Percentiles rank a stretch among this genome's conserved stretches.
phyloP scores from a whole-genome alignment of 1,140 invertebrate genomes.

The Drosophila subpulchrella region DNA sequence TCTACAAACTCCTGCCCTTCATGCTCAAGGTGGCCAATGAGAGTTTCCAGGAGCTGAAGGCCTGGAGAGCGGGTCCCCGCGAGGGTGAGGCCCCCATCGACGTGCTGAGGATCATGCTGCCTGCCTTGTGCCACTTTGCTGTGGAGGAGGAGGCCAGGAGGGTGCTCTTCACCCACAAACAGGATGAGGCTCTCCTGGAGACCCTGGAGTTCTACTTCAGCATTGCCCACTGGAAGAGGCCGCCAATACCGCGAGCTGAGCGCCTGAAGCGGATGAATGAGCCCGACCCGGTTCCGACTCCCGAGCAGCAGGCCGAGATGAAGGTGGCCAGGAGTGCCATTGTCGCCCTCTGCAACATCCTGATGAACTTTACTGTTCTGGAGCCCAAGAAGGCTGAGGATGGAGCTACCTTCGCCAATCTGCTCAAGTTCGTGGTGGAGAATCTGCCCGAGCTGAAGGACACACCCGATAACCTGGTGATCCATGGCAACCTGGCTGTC shows the following conservation, averaged over 20 bases:
- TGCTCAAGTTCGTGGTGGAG: conserved; percentile 94
- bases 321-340: conserved; percentile 92
- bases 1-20: conserved; percentile 92
- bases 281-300: conserved; percentile 90
- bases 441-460: conserved; percentile 94
- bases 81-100: conserved; percentile 88
- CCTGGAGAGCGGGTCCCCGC: conserved; percentile 85
- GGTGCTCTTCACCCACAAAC: conserved; percentile 91
- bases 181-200: conserved; percentile 92
- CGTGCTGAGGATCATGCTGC: conserved; percentile 92
- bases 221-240: conserved; percentile 93
- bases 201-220: conserved; percentile 93
- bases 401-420: conserved; percentile 90
- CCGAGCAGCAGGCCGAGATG: conserved; percentile 91
- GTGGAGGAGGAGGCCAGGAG: conserved; percentile 94
- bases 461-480: conserved; percentile 92
- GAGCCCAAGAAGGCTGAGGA: conserved; percentile 93
- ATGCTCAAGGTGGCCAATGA: conserved; percentile 92
- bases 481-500: conserved; percentile 93
- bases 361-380: conserved; percentile 96
- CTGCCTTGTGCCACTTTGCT: conserved; percentile 94
- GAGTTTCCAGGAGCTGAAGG: conserved; percentile 90
- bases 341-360: conserved; percentile 94
- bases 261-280: conserved; percentile 90
- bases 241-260: conserved; percentile 91